Percentiles rank a stretch among this genome's conserved stretches.
phyloP scores from a whole-genome alignment of 2,113 vertebrate species.

The Ardeotis arabs region DNA sequence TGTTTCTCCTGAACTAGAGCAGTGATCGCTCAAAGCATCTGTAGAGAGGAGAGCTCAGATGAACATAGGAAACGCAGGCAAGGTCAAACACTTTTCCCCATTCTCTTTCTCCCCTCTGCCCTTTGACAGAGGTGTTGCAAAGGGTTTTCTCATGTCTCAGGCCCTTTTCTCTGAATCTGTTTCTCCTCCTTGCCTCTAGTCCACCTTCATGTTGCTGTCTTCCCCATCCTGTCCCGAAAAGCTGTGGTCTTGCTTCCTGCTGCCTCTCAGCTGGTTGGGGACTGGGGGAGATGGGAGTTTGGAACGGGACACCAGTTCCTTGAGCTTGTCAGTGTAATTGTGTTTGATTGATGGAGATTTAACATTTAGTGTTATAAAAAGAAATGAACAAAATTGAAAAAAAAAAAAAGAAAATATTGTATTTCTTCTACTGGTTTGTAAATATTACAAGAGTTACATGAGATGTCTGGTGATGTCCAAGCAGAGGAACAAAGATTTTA shows the following conservation, averaged over 20 bases:
- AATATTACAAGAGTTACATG: slow-evolving; percentile 66
- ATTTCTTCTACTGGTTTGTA: slow-evolving; percentile 74
- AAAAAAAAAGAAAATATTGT: neutral
- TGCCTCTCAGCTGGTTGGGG: slow-evolving; percentile 9
- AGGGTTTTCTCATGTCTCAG: neutral
- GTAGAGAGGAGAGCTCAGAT: neutral
- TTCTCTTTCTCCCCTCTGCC: neutral
- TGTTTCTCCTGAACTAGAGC: neutral
- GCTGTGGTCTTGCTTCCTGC: neutral
- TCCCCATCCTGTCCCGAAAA: neutral
- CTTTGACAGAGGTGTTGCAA: neutral
- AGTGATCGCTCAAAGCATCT: neutral
- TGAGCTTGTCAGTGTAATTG: slow-evolving; percentile 67
- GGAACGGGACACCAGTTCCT: slow-evolving; percentile 63
- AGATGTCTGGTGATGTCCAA: slow-evolving; percentile 64
- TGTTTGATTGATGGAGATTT: slow-evolving; percentile 69
- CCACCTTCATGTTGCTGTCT: neutral
- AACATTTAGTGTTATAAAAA: slow-evolving; percentile 71
- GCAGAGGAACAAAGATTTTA: slow-evolving; percentile 61
- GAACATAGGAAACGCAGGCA: neutral
- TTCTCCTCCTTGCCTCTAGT: neutral
- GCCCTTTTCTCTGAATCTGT: neutral
- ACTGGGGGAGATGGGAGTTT: slow-evolving; percentile 18
- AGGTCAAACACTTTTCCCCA: neutral
- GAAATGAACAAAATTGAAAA: slow-evolving; percentile 30